These are phyloP conservation scores for Enteromius mattozi DNA, from an alignment of 2,797 vertebrate genomes.

Conservation along the genomic window DNA sequence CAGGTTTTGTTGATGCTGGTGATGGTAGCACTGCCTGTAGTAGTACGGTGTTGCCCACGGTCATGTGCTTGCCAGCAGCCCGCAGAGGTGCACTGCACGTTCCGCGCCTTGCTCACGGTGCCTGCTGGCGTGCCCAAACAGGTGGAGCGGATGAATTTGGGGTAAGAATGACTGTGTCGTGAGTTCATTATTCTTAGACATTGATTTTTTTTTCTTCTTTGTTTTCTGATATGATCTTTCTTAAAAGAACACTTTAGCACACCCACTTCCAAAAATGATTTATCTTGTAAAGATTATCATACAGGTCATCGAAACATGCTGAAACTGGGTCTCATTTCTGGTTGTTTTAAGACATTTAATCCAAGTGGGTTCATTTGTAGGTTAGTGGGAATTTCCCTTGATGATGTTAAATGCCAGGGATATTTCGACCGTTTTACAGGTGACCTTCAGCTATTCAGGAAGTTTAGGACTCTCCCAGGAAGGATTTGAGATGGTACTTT, in stretches of 20 bases:
- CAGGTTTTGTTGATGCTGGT: conserved; percentile 74
- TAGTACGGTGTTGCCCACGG: conserved; percentile 77
- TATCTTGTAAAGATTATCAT: neutral
- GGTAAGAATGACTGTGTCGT: conserved; percentile 71
- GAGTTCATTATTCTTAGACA: neutral
- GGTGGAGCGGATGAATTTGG: conserved; percentile 91
- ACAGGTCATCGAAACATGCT: neutral
- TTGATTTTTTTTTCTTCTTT: conserved; percentile 6
- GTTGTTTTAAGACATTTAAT: neutral
- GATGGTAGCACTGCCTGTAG: conserved; percentile 54
- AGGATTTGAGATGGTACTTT: conserved; percentile 14
- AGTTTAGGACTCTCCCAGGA: neutral
- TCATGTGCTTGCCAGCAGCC: conserved; percentile 89
- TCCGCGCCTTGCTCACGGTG: conserved; percentile 84
- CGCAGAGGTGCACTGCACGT: conserved; percentile 93
- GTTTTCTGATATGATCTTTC: conserved; percentile 2
- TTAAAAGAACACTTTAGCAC: neutral
- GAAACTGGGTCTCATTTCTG: neutral
- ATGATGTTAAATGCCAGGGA: conserved; percentile 12
- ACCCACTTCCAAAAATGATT: conserved; percentile 36
- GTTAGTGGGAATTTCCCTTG: conserved; percentile 23
- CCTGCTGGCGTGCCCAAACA: conserved; percentile 78
- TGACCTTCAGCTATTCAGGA: neutral
- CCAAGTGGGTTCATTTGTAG: conserved; percentile 11
- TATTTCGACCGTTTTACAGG: conserved; percentile 6